Conservation (phyloP, 2,888 invertebrate species). For the Folsomia manolachei region DNA sequence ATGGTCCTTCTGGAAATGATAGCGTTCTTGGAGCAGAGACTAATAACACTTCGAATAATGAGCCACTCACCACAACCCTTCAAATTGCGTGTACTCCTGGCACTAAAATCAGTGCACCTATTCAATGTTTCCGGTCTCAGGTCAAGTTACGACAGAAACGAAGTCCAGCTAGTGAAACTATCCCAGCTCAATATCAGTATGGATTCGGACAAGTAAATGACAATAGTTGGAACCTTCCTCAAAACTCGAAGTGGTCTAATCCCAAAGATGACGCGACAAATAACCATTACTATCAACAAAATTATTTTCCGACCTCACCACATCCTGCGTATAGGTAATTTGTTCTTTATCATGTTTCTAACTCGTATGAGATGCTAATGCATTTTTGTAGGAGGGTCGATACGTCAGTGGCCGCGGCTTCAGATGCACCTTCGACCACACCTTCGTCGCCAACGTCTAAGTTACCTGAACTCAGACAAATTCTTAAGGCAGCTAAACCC, state of each 20-base stretch:
- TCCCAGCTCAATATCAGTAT: slow-evolving; percentile 35
- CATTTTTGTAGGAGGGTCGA: slow-evolving; percentile 25
- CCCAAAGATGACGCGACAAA: slow-evolving; percentile 20
- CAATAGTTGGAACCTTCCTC: slow-evolving; percentile 24
- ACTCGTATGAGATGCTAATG: not conserved
- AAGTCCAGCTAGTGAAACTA: slow-evolving; percentile 6
- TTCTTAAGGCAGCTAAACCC: slow-evolving; percentile 48
- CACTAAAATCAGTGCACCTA: slow-evolving; percentile 32
- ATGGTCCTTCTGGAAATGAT: not conserved
- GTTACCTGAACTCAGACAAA: slow-evolving; percentile 46
- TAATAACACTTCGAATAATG: not conserved
- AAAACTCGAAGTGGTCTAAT: slow-evolving; percentile 18
- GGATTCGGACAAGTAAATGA: slow-evolving; percentile 16
- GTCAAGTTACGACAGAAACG: slow-evolving; percentile 34
- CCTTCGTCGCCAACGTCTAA: slow-evolving; percentile 36
- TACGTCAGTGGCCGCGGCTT: slow-evolving; percentile 7
- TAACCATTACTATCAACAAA: slow-evolving; percentile 22
- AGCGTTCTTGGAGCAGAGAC: not conserved
- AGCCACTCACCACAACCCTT: slow-evolving; percentile 23
- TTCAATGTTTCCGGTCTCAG: slow-evolving; percentile 45
- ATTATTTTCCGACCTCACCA: not conserved
- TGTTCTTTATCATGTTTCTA: too few relatives aligned
- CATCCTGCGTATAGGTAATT: not conserved
- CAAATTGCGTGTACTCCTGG: slow-evolving; percentile 46
- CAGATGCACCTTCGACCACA: slow-evolving; percentile 21